Conservation (phyloP, 2,113 vertebrate species). For the Pithys albifrons region DNA sequence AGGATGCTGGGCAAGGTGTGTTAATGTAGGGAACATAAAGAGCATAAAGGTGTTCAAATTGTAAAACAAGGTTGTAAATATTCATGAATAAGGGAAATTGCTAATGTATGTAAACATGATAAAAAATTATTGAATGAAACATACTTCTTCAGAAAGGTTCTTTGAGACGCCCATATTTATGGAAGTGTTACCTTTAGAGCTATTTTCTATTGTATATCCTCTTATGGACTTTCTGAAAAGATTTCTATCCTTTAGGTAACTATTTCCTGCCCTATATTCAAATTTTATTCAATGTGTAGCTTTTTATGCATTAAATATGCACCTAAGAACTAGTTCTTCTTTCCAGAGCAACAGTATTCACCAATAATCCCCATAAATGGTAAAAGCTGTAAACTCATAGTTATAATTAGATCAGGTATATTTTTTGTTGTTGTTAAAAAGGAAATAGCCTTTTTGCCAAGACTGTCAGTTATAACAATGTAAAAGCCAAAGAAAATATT, state of each 20-base stretch:
- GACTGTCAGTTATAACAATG: constrained; percentile 71
- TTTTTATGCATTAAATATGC: neutral
- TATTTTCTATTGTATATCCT: neutral
- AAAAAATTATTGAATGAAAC: neutral
- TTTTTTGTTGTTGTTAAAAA: constrained; percentile 70
- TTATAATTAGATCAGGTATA: constrained; percentile 73
- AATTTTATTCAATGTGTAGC: neutral
- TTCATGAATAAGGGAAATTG: neutral
- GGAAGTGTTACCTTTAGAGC: neutral
- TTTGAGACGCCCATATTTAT: neutral
- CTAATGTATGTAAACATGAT: neutral
- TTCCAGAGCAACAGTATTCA: constrained; percentile 29
- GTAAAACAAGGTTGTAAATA: neutral
- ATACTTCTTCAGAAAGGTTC: neutral
- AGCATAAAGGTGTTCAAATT: neutral
- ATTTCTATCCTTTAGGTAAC: neutral
- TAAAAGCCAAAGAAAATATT: constrained; percentile 69
- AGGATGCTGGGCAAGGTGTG: neutral
- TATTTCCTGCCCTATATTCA: neutral
- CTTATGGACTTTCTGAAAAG: neutral
- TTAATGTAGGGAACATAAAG: neutral
- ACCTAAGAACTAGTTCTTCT: neutral
- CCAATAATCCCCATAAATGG: constrained; percentile 56
- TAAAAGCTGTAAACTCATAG: constrained; percentile 59
- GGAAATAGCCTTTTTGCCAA: constrained; percentile 57